These are phyloP conservation scores for Rhipidura dahli DNA, from an alignment of 2,113 vertebrate genomes.

Conservation along the genomic window DNA sequence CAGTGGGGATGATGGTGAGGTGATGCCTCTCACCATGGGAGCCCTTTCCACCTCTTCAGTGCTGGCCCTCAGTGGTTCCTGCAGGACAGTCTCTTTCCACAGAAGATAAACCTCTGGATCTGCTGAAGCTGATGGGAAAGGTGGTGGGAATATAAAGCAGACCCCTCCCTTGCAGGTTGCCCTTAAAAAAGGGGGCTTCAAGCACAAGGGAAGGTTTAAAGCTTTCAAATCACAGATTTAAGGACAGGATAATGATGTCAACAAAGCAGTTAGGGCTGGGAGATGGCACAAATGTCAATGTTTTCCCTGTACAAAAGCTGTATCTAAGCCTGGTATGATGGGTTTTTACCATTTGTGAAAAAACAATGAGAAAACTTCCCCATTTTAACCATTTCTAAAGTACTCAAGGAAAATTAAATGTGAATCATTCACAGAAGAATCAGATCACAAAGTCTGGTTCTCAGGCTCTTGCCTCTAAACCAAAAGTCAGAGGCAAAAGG, in stretches of 20 bases:
- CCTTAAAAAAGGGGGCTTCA: not conserved
- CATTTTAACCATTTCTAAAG: not conserved
- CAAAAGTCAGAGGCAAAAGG: not conserved
- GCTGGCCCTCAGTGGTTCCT: not conserved
- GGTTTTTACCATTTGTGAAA: not conserved
- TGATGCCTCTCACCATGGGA: not conserved
- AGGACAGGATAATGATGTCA: not conserved
- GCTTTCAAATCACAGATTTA: not conserved
- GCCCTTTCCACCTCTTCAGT: not conserved
- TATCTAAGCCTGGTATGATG: not conserved
- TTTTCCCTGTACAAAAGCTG: not conserved
- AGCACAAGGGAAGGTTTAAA: not conserved
- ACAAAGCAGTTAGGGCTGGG: not conserved
- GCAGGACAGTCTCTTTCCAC: not conserved
- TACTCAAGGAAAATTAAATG: not conserved
- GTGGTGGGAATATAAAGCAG: not conserved
- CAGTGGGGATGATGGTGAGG: not conserved
- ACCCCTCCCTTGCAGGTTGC: not conserved
- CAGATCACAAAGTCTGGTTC: not conserved
- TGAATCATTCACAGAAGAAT: not conserved
- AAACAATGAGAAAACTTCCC: not conserved
- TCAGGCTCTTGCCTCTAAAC: not conserved
- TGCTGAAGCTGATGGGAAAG: not conserved
- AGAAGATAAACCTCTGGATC: not conserved
- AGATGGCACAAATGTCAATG: not conserved